A percentile compares a stretch with the other conserved stretches of the same genome.
Evolutionary conservation across 2,797 vertebrate genomes (phyloP).

Genomic region (Cephalopachus bancanus): DNA sequence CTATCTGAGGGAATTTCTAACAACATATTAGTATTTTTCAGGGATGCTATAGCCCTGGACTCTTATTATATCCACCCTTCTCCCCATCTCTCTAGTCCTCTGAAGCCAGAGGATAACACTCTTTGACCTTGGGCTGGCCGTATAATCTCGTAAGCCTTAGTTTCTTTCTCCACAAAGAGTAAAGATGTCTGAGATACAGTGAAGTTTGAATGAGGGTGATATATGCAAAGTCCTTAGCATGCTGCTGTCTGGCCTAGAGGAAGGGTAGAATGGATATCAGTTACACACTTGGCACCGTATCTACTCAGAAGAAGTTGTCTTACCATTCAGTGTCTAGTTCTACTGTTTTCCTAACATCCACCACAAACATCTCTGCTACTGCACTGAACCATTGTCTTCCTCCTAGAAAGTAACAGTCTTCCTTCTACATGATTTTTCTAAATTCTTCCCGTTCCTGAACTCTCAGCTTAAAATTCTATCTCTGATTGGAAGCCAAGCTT

Average conservation of each 20-base stretch:
- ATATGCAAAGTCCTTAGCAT: not conserved
- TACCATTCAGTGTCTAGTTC: not conserved
- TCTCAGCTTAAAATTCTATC: not conserved
- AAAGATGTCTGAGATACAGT: not conserved
- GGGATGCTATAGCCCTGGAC: not conserved
- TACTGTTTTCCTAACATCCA: accelerated
- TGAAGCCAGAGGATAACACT: not conserved
- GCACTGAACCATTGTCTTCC: no score
- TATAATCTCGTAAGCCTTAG: not conserved
- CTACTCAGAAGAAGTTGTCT: not conserved
- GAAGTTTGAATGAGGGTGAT: not conserved
- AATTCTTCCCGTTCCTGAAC: not conserved
- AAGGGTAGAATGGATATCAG: not conserved
- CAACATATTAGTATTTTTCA: not conserved
- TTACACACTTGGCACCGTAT: accelerated
- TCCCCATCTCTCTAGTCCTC: not conserved
- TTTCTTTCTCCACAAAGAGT: not conserved
- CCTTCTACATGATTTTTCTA: not conserved
- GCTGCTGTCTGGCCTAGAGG: not conserved
- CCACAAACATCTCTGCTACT: not conserved
- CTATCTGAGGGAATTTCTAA: not conserved
- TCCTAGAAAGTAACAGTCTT: not conserved
- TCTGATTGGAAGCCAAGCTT: not conserved
- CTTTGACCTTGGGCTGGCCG: not conserved
- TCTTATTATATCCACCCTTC: not conserved